Base-by-base conservation (phyloP, 2,797 vertebrate species). In the Cyprinodon diabolis region DNA sequence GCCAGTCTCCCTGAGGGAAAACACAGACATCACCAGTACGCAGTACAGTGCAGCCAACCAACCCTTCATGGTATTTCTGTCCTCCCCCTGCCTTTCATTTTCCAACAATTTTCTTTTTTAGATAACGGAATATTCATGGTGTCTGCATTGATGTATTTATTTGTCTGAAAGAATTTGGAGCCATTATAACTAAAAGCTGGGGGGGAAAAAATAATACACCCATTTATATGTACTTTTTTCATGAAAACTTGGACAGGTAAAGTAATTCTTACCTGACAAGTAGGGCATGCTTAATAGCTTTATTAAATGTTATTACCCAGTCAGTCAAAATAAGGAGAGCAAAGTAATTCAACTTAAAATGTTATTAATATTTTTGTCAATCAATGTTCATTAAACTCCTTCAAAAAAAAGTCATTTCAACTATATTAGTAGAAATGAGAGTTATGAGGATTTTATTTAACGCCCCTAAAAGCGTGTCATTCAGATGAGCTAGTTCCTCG, bases 41-140 rank as follows among this genome's bases (percentile, higher is more conserved):
- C 37, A 58, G 23, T 48, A 66, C 25, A 57, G 60, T n/a, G n/a
- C 72, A 51, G 66, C 79, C 74, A 77, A 84, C 74, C 78, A 66
- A 81, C 35, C 68, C 43, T 67, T 83, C 67, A 1, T 75, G 69
- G 66, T 79, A 57, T 49, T 74, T 81, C 82, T 40, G 48, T 72
- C 74, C 75, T 78, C 68, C 62, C 81, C 71, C 52, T 63, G 37
- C 37, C 35, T 62, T 62, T 76, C 76, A 4, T 66, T 83, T 87
- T 80, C 66, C 30, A 30, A 30, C 30, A 30, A 67, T 76, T 80
- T 76, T 76, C 72, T 68, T 58, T 72, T 72, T 68, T 58, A 72
- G 79, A 80, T 78, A 86, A 76, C 84, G 86, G 89, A 90, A 88
- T 82, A 86, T 75, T 82, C 76, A 75, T 40, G 72, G 76, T 77